phyloP scores from a whole-genome alignment of 2,113 vertebrate species.

The Menidia beryllina region DNA sequence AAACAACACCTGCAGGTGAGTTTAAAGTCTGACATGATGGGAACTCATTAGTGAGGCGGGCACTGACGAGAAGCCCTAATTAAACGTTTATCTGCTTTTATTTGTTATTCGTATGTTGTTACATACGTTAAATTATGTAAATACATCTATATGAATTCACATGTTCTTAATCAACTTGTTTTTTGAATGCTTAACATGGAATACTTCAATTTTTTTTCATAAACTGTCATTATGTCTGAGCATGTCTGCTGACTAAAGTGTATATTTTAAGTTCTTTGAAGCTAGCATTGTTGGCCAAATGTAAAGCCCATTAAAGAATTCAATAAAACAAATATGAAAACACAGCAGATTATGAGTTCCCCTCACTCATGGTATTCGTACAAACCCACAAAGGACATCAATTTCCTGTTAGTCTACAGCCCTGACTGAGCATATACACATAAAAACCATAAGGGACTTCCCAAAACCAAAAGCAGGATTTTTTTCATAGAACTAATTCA shows the following conservation, averaged over 20 bases:
- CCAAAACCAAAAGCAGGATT: constrained; percentile 34
- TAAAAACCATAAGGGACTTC: constrained; percentile 33
- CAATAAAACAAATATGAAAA: constrained; percentile 72
- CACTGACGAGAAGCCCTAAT: constrained; percentile 52
- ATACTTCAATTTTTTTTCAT: background rate
- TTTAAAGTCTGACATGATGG: constrained; percentile 11
- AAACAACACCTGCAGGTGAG: constrained; percentile 4
- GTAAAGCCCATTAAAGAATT: constrained; percentile 60
- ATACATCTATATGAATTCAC: background rate
- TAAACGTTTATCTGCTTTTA: background rate
- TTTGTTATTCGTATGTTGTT: constrained; percentile 5
- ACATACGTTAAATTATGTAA: background rate
- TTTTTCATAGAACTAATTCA: constrained; percentile 57
- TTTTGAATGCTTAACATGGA: background rate
- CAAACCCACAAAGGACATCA: constrained; percentile 54
- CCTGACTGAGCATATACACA: constrained; percentile 19
- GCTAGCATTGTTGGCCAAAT: constrained; percentile 30
- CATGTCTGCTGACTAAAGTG: background rate
- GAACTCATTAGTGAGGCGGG: constrained; percentile 47
- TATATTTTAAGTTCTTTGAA: constrained; percentile 50
- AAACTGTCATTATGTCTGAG: background rate
- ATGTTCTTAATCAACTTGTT: background rate
- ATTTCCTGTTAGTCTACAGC: constrained; percentile 76
- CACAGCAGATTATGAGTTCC: constrained; percentile 55
- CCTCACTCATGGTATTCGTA: constrained; percentile 35